Conservation (phyloP, 2,888 invertebrate genomes). For the Andrena camellia region DNA sequence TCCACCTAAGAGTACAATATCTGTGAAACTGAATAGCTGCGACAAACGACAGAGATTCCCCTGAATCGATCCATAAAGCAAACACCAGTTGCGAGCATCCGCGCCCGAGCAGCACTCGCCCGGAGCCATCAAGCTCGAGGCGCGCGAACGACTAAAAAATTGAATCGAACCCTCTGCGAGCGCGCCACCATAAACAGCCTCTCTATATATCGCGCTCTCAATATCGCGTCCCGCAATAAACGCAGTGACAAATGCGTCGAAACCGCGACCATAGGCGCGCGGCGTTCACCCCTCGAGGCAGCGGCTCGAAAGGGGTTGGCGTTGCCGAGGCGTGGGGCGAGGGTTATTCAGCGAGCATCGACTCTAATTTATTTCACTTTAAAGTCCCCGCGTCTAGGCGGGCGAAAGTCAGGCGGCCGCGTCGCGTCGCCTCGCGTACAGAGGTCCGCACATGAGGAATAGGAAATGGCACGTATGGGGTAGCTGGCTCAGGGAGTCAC, state of each 20-base stretch:
- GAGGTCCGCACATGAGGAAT: slow-evolving; percentile 48
- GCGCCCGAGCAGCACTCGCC: not conserved
- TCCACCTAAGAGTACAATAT: too few species aligned
- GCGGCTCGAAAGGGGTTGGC: slow-evolving; percentile 43
- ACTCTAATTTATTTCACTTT: slow-evolving; percentile 82
- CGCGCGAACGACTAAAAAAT: slow-evolving; percentile 51
- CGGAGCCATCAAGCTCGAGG: not conserved
- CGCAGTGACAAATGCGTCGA: slow-evolving; percentile 70
- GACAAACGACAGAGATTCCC: not conserved
- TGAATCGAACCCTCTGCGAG: slow-evolving; percentile 30
- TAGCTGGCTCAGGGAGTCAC: slow-evolving; percentile 63
- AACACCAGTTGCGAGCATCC: slow-evolving; percentile 33
- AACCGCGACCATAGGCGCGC: slow-evolving; percentile 63
- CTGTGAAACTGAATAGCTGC: not conserved
- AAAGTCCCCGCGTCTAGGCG: slow-evolving; percentile 77
- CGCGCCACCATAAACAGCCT: slow-evolving; percentile 26
- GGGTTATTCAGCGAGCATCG: slow-evolving; percentile 46
- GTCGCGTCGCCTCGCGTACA: not conserved
- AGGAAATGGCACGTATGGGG: slow-evolving; percentile 67
- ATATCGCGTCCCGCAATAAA: slow-evolving; percentile 68
- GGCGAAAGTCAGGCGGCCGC: slow-evolving; percentile 64
- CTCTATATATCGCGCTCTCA: slow-evolving; percentile 45
- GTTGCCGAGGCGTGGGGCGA: not conserved
- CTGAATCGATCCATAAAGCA: not conserved
- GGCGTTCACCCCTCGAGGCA: not conserved